Conservation (phyloP, 2,888 invertebrate genomes). For the Slavum lentiscoides region DNA sequence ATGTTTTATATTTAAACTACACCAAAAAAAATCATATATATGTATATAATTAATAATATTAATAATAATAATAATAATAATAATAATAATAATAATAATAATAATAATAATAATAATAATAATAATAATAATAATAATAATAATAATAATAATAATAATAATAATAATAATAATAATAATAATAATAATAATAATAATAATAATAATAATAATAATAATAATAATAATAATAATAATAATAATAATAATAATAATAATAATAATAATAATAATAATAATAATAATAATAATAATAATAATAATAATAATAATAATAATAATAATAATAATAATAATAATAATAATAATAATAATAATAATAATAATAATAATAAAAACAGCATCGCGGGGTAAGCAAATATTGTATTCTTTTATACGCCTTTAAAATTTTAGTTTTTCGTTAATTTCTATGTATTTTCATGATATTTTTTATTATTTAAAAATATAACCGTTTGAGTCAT, state of each 20-base stretch:
- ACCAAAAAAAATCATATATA: not conserved
- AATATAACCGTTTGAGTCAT: no score
- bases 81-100: not conserved
- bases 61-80: not conserved
- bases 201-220: no score
- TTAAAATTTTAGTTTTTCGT: no score
- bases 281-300: not conserved
- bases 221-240: not conserved
- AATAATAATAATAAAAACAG: no score
- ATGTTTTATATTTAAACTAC: slow-evolving; percentile 38
- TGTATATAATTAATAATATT: not conserved
- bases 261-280: no score
- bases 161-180: not conserved
- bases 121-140: not conserved
- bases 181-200: not conserved
- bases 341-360: not conserved
- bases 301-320: no score
- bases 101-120: not conserved
- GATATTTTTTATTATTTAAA: no score
- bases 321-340: not conserved
- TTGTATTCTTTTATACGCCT: no score
- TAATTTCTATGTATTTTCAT: no score
- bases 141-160: not conserved
- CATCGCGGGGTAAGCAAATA: no score
- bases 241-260: not conserved